Evolutionary conservation across 2,797 vertebrate species (phyloP), one percentile per base, ranked within the genome.

Genomic region (Xenops minutus): DNA sequence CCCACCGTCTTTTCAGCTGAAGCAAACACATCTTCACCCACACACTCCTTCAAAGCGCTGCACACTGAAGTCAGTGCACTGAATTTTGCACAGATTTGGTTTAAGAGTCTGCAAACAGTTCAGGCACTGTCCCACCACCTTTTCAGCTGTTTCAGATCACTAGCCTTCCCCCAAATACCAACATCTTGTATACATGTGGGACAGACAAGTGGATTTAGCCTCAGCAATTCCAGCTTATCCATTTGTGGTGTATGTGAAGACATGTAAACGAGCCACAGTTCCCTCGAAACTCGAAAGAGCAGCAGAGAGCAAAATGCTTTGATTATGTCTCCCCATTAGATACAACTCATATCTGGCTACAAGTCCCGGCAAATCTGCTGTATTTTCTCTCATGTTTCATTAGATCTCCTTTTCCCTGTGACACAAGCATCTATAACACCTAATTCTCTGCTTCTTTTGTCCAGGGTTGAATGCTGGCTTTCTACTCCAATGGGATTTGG

Each of bases 381-480:
- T 20, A 23, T 54, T 81, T 82, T 56, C n/a, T 79, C 9, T 66
- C 36, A 7, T 13, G 19, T 43, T 91, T 79, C 27, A 10, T 79
- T 18, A 1, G 14, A 27, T 14, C 12, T 74, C 77, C 24, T 37
- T 78, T 41, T 39, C 10, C 6, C 24, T 43, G 3, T 15, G 32
- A 39, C 12, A 36, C 3, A 19, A 14, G 2, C 3, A 44, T 37
- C 23, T 44, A 1, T 17, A 74, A 36, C 0, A 1, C 15, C 41
- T 23, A 13, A 3, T 21, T 73, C 39, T 69, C 66, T 71, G 27
- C 15, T 58, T 12, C 22, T 72, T 79, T 73, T 64, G 34, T 24
- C 27, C 17, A 16, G 37, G 19, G 23, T 9, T 68, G 51, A 39
- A 44, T 66, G 2, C 15, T 71, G 32, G 1, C 21, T 59, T 9